These are phyloP conservation scores for Drosophila subobscura DNA, from an alignment of 1,140 invertebrate genomes.

Conservation along the genomic window DNA sequence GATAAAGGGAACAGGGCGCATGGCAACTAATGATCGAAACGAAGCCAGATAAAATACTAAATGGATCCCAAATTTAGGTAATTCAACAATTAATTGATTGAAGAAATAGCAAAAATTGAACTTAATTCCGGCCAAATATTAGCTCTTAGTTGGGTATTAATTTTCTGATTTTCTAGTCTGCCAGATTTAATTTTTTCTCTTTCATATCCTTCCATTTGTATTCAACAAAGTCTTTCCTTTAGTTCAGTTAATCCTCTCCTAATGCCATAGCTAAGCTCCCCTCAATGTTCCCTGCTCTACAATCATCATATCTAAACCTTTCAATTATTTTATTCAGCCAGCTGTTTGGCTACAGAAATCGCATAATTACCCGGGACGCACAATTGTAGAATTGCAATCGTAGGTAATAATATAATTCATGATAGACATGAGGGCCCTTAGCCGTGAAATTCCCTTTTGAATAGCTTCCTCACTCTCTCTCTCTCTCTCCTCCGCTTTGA, in stretches of 20 bases:
- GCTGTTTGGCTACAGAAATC: conserved; percentile 14
- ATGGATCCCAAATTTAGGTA: too few relatives aligned
- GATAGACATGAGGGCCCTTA: conserved; percentile 37
- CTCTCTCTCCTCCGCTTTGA: conserved; percentile 34
- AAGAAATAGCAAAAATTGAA: too few relatives aligned
- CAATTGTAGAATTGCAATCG: conserved; percentile 29
- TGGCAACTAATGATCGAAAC: too few relatives aligned
- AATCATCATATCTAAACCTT: not conserved
- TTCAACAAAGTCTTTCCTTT: too few relatives aligned
- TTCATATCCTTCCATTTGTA: too few relatives aligned
- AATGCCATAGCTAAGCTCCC: not conserved
- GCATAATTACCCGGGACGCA: conserved; percentile 37
- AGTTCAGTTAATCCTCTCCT: not conserved
- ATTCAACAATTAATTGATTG: too few relatives aligned
- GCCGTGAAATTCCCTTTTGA: not conserved
- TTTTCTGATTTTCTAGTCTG: too few relatives aligned
- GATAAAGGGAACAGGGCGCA: too few relatives aligned
- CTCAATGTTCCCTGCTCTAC: not conserved
- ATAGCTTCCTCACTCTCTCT: not conserved
- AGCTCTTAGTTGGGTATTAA: too few relatives aligned
- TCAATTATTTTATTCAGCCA: conserved; percentile 28
- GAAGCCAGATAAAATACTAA: too few relatives aligned
- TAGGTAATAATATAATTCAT: conserved; percentile 45
- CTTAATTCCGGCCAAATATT: too few relatives aligned
- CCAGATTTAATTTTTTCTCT: too few relatives aligned